Evolutionary conservation across 1,140 invertebrate genomes (phyloP), one percentile per base, ranked within the genome.

Genomic region (Pseudoatta argentina): DNA sequence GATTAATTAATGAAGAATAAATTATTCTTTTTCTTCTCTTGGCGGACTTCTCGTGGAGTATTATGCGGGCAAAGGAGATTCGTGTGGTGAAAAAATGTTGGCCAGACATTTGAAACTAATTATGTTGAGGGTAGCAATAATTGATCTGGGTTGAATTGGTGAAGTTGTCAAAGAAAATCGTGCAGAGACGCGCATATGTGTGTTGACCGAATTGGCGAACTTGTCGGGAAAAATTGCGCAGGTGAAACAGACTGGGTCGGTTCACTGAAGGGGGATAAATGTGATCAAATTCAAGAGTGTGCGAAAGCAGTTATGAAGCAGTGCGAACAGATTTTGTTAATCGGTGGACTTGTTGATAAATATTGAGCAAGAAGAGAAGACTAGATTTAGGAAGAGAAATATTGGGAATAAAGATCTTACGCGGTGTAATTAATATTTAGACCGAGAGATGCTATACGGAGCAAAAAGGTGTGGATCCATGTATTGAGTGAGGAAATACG

Each of bases 101-200:
- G 12, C 14, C 12, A 12, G 24, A 48, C 18, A 77, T 21, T 64
- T 64, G 3, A 30, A 39, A 51, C 51, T 44, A 39, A 39, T 1
- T 44, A 44, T 34, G 21, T 14, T 18, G 21, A 57, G 4, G 14
- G 16, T 34, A 18, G 24, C 39, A n/a, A 10, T 64, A 64, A 66
- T 78, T 34, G 61, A 78, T 69, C n/a, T 69, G 48, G 27, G n/a
- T 55, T 69, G 14, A 59, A 76, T 79, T 3, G 34, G n/a, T 24
- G n/a, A 67, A 81, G n/a, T 69, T 16, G 14, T 67, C 48, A 12
- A 21, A 34, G 18, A 77, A 44, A 44, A 44, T 59, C 12, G 71
- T n/a, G 12, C n/a, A 16, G 16, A 63, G 34, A 39, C 44, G 57
- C 8, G 30, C n/a, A 61, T 24, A n/a, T 44, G 34, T 34, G 55